phyloP scores from a whole-genome alignment of 2,888 invertebrate species.

The Geotrupes spiniger region DNA sequence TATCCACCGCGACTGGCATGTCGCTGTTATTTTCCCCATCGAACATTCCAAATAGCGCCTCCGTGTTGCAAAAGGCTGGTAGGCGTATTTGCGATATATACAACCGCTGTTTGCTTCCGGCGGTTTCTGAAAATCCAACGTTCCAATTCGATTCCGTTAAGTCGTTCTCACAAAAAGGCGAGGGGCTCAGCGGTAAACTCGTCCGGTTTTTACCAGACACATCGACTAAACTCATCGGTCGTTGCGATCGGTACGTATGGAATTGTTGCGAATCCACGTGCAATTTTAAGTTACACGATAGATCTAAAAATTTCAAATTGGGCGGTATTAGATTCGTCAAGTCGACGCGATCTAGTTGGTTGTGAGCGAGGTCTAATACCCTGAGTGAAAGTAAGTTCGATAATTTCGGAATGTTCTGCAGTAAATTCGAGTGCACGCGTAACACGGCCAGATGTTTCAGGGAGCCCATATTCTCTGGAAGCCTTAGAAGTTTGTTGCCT shows the following conservation, averaged over 20 bases:
- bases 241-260: constrained; percentile 72
- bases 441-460: constrained; percentile 70
- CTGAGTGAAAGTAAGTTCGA: constrained; percentile 71
- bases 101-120: constrained; percentile 70
- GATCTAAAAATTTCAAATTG: constrained; percentile 79
- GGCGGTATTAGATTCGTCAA: constrained; percentile 73
- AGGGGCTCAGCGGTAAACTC: constrained; percentile 59
- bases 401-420: constrained; percentile 72
- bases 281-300: constrained; percentile 78
- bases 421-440: constrained; percentile 77
- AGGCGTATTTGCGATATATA: constrained; percentile 75
- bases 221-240: constrained; percentile 79
- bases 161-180: constrained; percentile 56
- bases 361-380: constrained; percentile 82
- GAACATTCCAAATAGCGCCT: constrained; percentile 80
- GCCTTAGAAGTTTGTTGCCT: constrained; percentile 72
- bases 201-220: constrained; percentile 77
- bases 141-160: constrained; percentile 70
- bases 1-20: constrained; percentile 67
- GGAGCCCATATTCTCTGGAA: constrained; percentile 73
- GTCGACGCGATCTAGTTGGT: constrained; percentile 78
- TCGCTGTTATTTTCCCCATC: constrained; percentile 73
- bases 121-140: constrained; percentile 81
- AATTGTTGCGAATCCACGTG: constrained; percentile 83
- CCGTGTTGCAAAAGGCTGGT: constrained; percentile 74